Conservation (phyloP, 1,140 invertebrate species). For the Planococcus citri region DNA sequence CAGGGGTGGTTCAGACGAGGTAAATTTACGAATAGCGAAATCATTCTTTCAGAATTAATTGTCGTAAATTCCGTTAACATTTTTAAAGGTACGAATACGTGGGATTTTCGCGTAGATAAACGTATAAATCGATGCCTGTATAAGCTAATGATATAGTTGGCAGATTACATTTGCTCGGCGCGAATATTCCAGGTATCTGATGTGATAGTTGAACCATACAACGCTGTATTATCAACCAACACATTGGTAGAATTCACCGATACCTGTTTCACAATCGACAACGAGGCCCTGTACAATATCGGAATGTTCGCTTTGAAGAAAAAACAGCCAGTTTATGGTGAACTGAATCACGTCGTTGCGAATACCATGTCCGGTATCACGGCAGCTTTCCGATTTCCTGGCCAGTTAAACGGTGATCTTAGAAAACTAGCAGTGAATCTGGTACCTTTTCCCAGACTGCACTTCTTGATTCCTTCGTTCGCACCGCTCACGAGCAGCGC, state of each 20-base stretch:
- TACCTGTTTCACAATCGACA: conserved; percentile 49
- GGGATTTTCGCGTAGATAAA: too few relatives aligned
- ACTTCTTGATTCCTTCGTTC: conserved; percentile 47
- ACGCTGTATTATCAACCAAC: conserved; percentile 49
- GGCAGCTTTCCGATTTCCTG: conserved; percentile 49
- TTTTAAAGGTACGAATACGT: too few relatives aligned
- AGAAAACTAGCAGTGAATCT: conserved; percentile 51
- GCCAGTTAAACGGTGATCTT: conserved; percentile 50
- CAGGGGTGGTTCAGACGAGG: too few relatives aligned
- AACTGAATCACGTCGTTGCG: conserved; percentile 44
- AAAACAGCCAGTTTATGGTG: conserved; percentile 44
- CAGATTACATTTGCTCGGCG: too few relatives aligned
- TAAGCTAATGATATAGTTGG: too few relatives aligned
- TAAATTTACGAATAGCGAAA: too few relatives aligned
- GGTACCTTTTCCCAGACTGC: conserved; percentile 40
- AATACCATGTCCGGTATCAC: conserved; percentile 48
- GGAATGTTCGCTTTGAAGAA: conserved; percentile 43
- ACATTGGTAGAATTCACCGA: conserved; percentile 49
- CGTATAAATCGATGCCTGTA: too few relatives aligned
- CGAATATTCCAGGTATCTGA: conserved; percentile 31
- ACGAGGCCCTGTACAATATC: conserved; percentile 53
- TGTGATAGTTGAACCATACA: conserved; percentile 55
- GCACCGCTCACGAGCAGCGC: conserved; percentile 44
- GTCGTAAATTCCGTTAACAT: too few relatives aligned
- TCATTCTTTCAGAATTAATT: too few relatives aligned